Evolutionary conservation across 1,140 invertebrate genomes (phyloP).

Genomic region (Lepidurus couesii): DNA sequence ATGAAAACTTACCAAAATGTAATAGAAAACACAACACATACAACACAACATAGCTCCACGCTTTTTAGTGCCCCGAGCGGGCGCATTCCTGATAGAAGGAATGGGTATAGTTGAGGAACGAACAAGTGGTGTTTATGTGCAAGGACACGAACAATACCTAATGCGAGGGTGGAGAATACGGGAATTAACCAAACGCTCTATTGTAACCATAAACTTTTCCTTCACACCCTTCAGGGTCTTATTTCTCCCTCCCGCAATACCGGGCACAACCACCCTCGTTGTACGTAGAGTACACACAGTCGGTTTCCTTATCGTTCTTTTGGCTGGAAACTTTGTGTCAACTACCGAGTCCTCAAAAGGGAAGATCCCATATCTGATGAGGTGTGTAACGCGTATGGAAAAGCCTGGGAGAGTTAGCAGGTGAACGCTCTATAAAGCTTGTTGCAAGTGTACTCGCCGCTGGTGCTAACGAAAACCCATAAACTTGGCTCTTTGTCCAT

Average conservation of each 20-base stretch:
- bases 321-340: background rate
- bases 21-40: too few species aligned
- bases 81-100: background rate
- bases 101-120: background rate
- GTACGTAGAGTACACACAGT: background rate
- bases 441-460: background rate
- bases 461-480: background rate
- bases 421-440: constrained; percentile 10
- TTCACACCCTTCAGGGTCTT: background rate
- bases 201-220: background rate
- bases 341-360: background rate
- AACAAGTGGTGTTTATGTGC: background rate
- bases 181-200: background rate
- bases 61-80: background rate
- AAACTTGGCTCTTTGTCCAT: background rate
- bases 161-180: background rate
- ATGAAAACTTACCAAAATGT: too few species aligned
- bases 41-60: background rate
- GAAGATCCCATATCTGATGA: constrained; percentile 5
- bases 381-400: background rate
- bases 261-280: too few species aligned
- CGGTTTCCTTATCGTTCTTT: background rate
- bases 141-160: background rate
- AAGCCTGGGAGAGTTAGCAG: constrained; percentile 17
- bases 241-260: background rate